Evolutionary conservation across 2,797 vertebrate genomes (phyloP), one percentile per base, ranked within the genome.

Genomic region (Synanceia verrucosa): DNA sequence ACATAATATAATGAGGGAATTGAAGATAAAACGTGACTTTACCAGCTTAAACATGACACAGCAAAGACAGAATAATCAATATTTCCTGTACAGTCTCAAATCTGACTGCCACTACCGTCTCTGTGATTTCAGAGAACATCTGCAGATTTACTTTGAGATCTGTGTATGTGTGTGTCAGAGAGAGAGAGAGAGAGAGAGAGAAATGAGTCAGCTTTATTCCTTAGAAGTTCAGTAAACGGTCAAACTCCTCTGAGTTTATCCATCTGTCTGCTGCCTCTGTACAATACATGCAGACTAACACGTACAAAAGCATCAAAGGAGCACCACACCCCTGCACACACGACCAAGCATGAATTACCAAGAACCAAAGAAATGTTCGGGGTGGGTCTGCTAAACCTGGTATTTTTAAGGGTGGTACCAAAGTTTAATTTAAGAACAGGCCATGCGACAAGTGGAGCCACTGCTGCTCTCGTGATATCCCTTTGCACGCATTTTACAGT

Each of bases 291-390:
- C 37, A 47, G 37, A 2, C 62, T 50, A 21, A 57, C 70, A 86
- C 64, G 31, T 14, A 51, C n/a, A 72, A 64, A 70, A 69, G 60
- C 72, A 70, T 81, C 50, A 77, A 73, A 77, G 47, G 19, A 53
- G 51, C 64, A 58, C 82, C 78, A 72, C 77, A 81, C 83, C 74
- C 84, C 68, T 31, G 44, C 33, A 43, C 41, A 43, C 3, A 0
- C 19, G 24, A 21, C 37, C 44, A 9, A 47, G 46, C 71, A 78
- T 81, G 77, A 87, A 92, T 80, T 75, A 78, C 59, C 65, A 34
- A 60, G 60, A 65, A 83, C 87, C 88, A 84, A 83, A 81, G 26
- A 65, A 52, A 86, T 3, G 18, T 26, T 18, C 36, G 10, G 31
- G 31, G 34, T 59, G 28, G 26, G 50, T 31, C 19, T 70, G 34